Evolutionary conservation across 2,888 invertebrate genomes (phyloP).

Genomic region (Beris morrisii): DNA sequence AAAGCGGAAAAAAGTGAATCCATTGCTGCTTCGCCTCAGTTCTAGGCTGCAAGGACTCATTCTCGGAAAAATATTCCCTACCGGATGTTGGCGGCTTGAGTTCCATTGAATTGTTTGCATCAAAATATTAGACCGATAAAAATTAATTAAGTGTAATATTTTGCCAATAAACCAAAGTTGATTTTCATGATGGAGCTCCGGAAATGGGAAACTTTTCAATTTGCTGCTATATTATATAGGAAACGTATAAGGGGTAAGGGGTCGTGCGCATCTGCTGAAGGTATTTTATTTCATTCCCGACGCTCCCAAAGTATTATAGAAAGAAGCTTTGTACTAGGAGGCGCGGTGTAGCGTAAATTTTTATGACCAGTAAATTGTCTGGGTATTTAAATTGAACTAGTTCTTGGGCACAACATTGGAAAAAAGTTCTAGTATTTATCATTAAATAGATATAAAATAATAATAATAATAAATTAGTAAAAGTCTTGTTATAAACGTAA

Average conservation of each 20-base stretch:
- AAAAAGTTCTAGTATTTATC: no score
- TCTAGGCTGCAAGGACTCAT: no score
- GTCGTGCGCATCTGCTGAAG: constrained; percentile 19
- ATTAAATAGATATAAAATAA: no score
- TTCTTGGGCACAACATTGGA: background rate
- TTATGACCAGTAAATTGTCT: constrained; percentile 13
- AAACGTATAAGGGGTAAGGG: no score
- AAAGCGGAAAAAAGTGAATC: constrained; percentile 23
- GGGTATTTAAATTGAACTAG: constrained; percentile 14
- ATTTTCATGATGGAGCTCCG: constrained; percentile 29
- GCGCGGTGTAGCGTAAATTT: constrained; percentile 7
- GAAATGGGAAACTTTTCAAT: constrained; percentile 34
- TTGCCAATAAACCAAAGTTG: constrained; percentile 39
- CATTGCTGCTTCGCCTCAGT: constrained; percentile 20
- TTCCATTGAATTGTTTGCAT: constrained; percentile 34
- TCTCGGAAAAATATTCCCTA: background rate
- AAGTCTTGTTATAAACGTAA: no score
- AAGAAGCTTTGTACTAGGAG: no score
- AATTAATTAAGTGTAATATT: constrained; percentile 41
- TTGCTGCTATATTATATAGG: constrained; percentile 8
- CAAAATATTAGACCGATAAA: constrained; percentile 37
- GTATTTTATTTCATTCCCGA: background rate
- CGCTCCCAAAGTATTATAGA: no score
- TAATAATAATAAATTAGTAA: no score
- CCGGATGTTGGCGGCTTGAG: background rate